Conservation (phyloP, 2,888 invertebrate genomes). For the Ophion ellenae region DNA sequence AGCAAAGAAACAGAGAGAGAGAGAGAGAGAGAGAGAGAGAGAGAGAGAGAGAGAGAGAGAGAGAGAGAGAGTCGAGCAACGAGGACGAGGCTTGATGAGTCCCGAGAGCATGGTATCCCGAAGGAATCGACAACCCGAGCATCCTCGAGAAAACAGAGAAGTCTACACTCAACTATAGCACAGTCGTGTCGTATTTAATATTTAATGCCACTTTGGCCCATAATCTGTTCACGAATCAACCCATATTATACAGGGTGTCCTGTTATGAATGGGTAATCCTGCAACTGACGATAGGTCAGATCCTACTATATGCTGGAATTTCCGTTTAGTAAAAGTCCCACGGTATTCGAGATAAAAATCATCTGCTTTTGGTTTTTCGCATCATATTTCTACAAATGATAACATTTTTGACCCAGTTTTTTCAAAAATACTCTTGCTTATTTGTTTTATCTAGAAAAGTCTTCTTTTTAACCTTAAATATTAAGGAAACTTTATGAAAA, state of each 20-base stretch:
- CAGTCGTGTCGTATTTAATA: background rate
- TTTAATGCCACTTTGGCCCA: background rate
- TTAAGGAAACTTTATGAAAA: no score
- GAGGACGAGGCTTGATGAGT: background rate
- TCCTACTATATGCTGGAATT: no score
- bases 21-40: background rate
- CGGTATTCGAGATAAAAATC: no score
- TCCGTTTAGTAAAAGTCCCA: no score
- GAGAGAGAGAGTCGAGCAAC: background rate
- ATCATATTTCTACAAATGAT: no score
- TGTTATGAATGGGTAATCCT: no score
- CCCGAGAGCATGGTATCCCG: constrained; percentile 1
- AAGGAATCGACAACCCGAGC: constrained; percentile 1
- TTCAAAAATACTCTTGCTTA: no score
- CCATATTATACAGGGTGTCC: no score
- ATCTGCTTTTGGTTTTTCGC: no score
- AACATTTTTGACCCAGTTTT: no score
- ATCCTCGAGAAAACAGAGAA: background rate
- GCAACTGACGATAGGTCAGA: no score
- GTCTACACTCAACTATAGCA: background rate
- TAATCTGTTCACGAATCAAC: background rate
- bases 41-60: background rate
- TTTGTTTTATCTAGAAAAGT: no score
- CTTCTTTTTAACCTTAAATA: background rate
- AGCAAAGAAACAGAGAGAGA: background rate